Conservation (phyloP, 2,888 invertebrate genomes). For the Himalopsyche kuldschensis region DNA sequence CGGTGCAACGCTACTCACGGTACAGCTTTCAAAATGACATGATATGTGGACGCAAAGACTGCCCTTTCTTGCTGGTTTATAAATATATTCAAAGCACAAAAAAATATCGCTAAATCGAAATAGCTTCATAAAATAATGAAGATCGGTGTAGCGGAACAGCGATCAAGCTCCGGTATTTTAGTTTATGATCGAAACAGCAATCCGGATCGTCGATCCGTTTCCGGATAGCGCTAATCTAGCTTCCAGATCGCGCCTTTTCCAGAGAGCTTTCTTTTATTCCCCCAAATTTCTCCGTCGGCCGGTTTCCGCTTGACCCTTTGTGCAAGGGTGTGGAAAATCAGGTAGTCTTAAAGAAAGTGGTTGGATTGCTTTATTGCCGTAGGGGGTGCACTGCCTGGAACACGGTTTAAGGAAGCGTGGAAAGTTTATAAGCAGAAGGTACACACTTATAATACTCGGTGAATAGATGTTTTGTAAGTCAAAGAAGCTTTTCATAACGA, state of each 20-base stretch:
- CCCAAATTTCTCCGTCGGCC: background rate
- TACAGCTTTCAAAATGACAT: background rate
- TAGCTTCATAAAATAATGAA: background rate
- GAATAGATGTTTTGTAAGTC: no score
- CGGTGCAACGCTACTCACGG: no score
- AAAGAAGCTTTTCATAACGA: no score
- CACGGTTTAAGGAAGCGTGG: background rate
- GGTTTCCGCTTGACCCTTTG: constrained; percentile 27
- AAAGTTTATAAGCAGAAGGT: background rate
- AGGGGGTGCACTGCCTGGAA: constrained; percentile 3
- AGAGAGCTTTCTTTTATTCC: background rate
- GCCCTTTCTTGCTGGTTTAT: background rate
- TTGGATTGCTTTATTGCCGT: constrained; percentile 34
- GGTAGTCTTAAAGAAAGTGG: constrained; percentile 15
- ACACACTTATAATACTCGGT: no score
- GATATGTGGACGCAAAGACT: no score
- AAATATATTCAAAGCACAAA: background rate
- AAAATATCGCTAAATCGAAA: background rate
- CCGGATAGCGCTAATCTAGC: background rate
- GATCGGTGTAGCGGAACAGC: background rate
- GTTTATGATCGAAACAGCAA: background rate
- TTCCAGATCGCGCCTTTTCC: background rate
- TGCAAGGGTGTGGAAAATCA: constrained; percentile 33
- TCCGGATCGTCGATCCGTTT: background rate
- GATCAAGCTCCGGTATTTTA: background rate